These are phyloP conservation scores for Tetheella fluctuosa DNA, from an alignment of 2,888 invertebrate species.

Conservation along the genomic window DNA sequence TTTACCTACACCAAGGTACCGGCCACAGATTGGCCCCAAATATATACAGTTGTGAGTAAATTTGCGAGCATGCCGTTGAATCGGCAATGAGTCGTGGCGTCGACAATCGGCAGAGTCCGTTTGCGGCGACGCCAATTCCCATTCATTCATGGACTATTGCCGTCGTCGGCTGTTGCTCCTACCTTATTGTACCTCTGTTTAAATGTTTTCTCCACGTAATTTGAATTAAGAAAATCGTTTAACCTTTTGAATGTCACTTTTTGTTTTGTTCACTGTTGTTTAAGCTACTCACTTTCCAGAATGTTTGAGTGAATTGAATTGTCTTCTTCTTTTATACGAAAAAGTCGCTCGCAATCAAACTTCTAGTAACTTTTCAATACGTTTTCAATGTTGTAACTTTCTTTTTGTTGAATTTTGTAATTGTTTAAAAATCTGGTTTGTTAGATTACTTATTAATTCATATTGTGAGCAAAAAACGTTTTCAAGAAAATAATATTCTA, in stretches of 20 bases:
- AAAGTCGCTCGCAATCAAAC: neutral
- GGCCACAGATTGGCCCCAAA: constrained; percentile 39
- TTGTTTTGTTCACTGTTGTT: too few relatives aligned
- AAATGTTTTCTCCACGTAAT: constrained; percentile 59
- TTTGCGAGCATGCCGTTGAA: constrained; percentile 64
- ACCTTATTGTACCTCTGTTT: constrained; percentile 32
- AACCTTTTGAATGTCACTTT: constrained; percentile 11
- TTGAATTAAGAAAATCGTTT: constrained; percentile 60
- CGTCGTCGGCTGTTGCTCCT: constrained; percentile 48
- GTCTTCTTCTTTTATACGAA: neutral
- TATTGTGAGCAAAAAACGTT: neutral
- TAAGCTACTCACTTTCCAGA: neutral
- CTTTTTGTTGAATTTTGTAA: neutral
- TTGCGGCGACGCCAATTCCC: constrained; percentile 75
- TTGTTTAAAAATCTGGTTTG: neutral
- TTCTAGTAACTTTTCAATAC: neutral
- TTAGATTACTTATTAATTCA: neutral
- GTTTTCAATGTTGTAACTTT: neutral
- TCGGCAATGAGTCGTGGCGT: constrained; percentile 75
- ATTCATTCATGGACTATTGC: constrained; percentile 73
- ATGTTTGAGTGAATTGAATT: neutral
- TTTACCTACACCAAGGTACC: constrained; percentile 21
- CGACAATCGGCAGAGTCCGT: constrained; percentile 75
- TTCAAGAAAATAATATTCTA: neutral
- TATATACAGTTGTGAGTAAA: constrained; percentile 59